Percentiles rank a stretch among this genome's conserved stretches.
phyloP scores from a whole-genome alignment of 2,888 invertebrate genomes.

The Phragmatobia fuliginosa region DNA sequence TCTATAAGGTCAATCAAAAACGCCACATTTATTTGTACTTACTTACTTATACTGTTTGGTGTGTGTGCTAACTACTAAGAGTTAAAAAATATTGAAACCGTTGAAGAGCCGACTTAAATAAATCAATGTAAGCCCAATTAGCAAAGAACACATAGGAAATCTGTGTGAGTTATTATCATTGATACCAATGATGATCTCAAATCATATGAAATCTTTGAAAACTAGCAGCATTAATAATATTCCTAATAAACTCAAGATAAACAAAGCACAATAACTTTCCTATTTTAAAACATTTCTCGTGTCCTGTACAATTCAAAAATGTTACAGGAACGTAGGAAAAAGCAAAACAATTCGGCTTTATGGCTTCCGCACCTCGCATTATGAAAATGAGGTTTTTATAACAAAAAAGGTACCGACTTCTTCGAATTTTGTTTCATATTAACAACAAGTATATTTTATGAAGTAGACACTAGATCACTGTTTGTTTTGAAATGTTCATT shows the following conservation, averaged over 20 bases:
- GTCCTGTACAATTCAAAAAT: constrained; percentile 49
- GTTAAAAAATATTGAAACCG: background rate
- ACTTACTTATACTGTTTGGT: background rate
- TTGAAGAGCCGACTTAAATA: too few species aligned
- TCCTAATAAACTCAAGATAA: constrained; percentile 6
- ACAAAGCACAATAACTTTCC: constrained; percentile 40
- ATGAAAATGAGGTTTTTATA: constrained; percentile 82
- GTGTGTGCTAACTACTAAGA: background rate
- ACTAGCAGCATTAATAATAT: background rate
- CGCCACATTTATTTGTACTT: too few species aligned
- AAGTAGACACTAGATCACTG: background rate
- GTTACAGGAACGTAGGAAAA: constrained; percentile 61
- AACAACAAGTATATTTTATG: constrained; percentile 34
- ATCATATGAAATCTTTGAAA: background rate
- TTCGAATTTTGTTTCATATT: constrained; percentile 52
- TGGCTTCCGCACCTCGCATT: constrained; percentile 78
- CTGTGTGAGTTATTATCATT: background rate
- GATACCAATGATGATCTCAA: background rate
- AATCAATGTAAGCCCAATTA: background rate
- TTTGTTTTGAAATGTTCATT: background rate
- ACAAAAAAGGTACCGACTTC: constrained; percentile 56
- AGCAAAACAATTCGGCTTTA: constrained; percentile 79
- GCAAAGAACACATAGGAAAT: background rate
- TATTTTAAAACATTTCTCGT: constrained; percentile 42
- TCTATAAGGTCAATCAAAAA: too few species aligned